Evolutionary conservation across 2,888 invertebrate species (phyloP), one percentile per base, ranked within the genome.

Genomic region (Empis livida): DNA sequence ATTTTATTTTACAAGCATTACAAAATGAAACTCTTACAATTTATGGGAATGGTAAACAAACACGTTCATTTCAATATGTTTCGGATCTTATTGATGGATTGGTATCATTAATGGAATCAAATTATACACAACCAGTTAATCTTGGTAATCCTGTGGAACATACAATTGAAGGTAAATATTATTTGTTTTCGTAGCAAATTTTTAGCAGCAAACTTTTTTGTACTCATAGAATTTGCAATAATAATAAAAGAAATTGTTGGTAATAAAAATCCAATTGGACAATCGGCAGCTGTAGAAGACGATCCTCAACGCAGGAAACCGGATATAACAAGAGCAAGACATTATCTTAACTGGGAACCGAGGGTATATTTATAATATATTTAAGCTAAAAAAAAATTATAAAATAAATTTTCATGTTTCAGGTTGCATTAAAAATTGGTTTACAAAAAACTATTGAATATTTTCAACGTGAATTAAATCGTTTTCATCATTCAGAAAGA

Each of bases 101-200:
- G 43, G 77, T 96, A 35, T 76, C 82, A 0, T 71, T 99, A 42
- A 99, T 99, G 99, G 82, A 83, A 48, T 88, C 92, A 14, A 94
- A 93, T 72, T 95, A 90, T 66, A 82, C 89, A 0, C 77, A 80
- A 56, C 99, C 99, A 8, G 82, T 99, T 3, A 99, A 99, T 71
- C 72, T 99, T 51, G 99, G 99, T 38, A 99, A 99, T 72, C 97
- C 99, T 1, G 92, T 93, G 39, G 99, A 99, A 69, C 91, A 95
- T 66, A 90, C 93, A 2, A 97, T 99, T 58, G 82, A 84, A 74
- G 85, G 85, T 84, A 68, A 59, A 48, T 17, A 31, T 15, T 4
- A 15, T 10, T 32, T 27, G 13, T 27, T 27, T 27, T 27, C 5
- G 5, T 27, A 9, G 9, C 23, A 30, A 47, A 53, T 32, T 40